A percentile compares a stretch with the other conserved stretches of the same genome.
These are phyloP conservation scores for Lithobius niger DNA, from an alignment of 1,140 invertebrate species.

Conservation along the genomic window DNA sequence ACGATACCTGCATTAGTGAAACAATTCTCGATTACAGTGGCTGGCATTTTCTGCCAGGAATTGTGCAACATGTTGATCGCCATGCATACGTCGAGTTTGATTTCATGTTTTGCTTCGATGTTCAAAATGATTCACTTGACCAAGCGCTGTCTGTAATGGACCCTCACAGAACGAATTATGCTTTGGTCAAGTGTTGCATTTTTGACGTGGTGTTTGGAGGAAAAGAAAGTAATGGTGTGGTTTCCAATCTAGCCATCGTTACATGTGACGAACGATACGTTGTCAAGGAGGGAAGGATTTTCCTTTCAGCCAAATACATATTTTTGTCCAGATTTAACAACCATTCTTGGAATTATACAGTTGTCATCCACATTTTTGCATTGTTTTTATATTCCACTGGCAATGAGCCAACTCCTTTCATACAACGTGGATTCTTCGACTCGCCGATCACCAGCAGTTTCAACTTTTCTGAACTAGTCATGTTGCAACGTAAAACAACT, in stretches of 20 bases:
- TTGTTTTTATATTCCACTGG: neutral
- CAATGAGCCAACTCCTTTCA: neutral
- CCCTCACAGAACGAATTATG: neutral
- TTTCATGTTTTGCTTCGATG: too few relatives aligned
- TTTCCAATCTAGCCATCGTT: neutral
- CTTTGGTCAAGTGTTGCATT: neutral
- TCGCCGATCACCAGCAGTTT: neutral
- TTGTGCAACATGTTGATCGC: too few relatives aligned
- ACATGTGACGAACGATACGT: neutral
- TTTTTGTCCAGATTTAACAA: neutral
- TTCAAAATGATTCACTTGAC: neutral
- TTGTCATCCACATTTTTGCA: neutral
- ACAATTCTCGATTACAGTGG: too few relatives aligned
- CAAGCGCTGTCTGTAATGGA: neutral
- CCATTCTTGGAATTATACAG: neutral
- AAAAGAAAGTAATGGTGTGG: neutral
- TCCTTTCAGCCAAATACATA: neutral
- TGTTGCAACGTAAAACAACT: neutral
- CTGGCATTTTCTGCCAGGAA: too few relatives aligned
- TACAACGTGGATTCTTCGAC: neutral
- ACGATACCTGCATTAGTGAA: too few relatives aligned
- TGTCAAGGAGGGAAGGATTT: neutral
- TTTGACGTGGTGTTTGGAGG: slow-evolving; percentile 1
- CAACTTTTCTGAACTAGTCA: neutral
- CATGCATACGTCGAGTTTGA: too few relatives aligned